Percentiles rank a stretch among this genome's conserved stretches.
Evolutionary conservation across 2,797 vertebrate genomes (phyloP).

Genomic region (Hylomyscus alleni): DNA sequence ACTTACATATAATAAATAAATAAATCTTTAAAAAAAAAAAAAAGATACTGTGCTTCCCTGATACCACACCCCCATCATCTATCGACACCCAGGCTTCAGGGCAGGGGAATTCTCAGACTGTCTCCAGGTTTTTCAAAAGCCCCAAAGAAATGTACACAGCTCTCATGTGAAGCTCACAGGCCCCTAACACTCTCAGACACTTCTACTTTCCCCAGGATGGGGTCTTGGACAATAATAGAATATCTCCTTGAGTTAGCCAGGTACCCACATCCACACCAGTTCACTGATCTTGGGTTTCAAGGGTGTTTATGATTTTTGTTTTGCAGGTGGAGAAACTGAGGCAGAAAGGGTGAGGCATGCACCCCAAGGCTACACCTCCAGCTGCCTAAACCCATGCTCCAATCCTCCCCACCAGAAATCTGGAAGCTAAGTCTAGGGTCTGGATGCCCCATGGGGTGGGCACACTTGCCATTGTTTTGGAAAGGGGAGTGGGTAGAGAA

Average conservation of each 20-base stretch:
- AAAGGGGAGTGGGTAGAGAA: neutral
- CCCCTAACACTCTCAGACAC: neutral
- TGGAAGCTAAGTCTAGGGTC: neutral
- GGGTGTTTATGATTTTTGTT: neutral
- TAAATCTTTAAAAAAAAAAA: too few species aligned
- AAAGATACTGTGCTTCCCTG: neutral
- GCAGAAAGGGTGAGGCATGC: neutral
- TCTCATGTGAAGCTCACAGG: neutral
- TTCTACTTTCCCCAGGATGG: neutral
- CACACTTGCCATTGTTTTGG: neutral
- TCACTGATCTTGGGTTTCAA: neutral
- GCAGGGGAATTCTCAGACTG: neutral
- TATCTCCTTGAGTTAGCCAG: neutral
- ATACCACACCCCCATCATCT: neutral
- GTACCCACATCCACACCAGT: neutral
- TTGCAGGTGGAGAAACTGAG: conserved; percentile 19
- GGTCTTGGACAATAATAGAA: neutral
- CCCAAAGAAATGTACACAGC: neutral
- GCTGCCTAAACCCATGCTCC: neutral
- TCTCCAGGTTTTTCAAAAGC: conserved; percentile 16
- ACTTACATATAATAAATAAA: too few species aligned
- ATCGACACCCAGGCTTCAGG: neutral
- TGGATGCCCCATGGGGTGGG: neutral
- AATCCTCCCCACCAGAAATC: neutral
- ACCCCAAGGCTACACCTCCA: too few species aligned